A percentile compares a stretch with the other conserved stretches of the same genome.
phyloP scores from a whole-genome alignment of 2,797 vertebrate species.

The Cyclopterus lumpus region DNA sequence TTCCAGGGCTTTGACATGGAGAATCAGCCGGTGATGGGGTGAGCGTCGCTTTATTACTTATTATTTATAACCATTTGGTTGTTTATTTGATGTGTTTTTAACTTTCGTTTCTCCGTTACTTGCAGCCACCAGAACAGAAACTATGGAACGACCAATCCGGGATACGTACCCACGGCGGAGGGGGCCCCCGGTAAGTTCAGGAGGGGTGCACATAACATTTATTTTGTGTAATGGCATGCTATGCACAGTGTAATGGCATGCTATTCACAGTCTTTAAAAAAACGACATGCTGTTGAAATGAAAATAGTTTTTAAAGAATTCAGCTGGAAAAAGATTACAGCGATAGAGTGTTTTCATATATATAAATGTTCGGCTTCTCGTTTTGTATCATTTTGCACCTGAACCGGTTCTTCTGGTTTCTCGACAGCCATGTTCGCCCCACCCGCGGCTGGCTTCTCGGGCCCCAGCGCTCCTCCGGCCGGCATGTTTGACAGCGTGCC shows the following conservation, averaged over 20 bases:
- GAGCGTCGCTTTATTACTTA: neutral
- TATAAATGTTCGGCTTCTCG: too few relatives aligned
- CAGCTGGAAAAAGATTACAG: too few relatives aligned
- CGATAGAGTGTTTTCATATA: too few relatives aligned
- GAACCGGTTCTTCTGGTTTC: conserved; percentile 70
- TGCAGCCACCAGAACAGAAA: conserved; percentile 44
- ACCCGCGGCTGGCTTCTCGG: conserved; percentile 34
- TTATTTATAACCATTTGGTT: neutral
- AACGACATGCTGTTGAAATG: too few relatives aligned
- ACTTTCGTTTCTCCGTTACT: conserved; percentile 56
- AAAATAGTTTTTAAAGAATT: too few relatives aligned
- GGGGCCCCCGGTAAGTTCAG: conserved; percentile 70
- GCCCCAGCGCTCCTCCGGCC: conserved; percentile 80
- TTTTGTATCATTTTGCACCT: too few relatives aligned
- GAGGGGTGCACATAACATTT: too few relatives aligned
- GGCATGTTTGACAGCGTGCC: conserved; percentile 81
- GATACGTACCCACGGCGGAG: conserved; percentile 43
- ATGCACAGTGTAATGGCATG: too few relatives aligned
- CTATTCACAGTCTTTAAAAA: neutral
- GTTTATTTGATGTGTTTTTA: neutral
- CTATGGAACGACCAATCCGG: conserved; percentile 70
- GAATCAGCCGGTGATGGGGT: conserved; percentile 45
- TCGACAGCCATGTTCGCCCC: conserved; percentile 75
- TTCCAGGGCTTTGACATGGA: conserved; percentile 52
- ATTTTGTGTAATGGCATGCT: too few relatives aligned